Evolutionary conservation across 1,140 invertebrate genomes (phyloP).

Genomic region (Drosophila erecta): DNA sequence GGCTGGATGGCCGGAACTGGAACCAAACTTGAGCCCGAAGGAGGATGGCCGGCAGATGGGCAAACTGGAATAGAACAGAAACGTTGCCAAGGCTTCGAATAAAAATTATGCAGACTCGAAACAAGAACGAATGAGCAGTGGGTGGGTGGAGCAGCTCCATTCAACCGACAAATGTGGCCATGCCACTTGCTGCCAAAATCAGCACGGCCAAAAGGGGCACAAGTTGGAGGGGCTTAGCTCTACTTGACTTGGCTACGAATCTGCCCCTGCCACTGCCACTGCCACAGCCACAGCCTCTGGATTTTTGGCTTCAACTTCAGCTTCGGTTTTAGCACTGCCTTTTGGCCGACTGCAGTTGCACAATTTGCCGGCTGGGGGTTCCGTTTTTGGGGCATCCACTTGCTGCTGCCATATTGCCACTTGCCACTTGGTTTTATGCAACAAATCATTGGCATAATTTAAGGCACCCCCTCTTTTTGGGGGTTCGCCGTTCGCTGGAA

Average conservation of each 20-base stretch:
- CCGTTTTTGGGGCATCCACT: constrained; percentile 72
- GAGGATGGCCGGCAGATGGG: constrained; percentile 20
- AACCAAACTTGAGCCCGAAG: constrained; percentile 11
- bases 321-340: constrained; percentile 31
- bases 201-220: constrained; percentile 36
- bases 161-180: constrained; percentile 79
- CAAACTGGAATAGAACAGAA: constrained; percentile 22
- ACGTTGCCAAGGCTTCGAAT: constrained; percentile 68
- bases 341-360: constrained; percentile 65
- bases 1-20: constrained; percentile 7
- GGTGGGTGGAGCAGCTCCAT: constrained; percentile 30
- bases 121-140: constrained; percentile 20
- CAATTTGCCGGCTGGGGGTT: constrained; percentile 71
- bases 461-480: constrained; percentile 48
- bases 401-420: constrained; percentile 67
- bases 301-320: constrained; percentile 39
- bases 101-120: constrained; percentile 78
- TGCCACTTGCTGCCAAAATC: constrained; percentile 82
- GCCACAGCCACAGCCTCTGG: neutral
- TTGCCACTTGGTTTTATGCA: constrained; percentile 80
- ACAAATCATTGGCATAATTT: constrained; percentile 83
- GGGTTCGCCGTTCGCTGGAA: neutral
- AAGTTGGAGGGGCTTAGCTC: constrained; percentile 7
- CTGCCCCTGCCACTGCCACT: neutral
- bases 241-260: constrained; percentile 64